Conservation (phyloP, 1,140 invertebrate genomes). For the Eufriesea mexicana region DNA sequence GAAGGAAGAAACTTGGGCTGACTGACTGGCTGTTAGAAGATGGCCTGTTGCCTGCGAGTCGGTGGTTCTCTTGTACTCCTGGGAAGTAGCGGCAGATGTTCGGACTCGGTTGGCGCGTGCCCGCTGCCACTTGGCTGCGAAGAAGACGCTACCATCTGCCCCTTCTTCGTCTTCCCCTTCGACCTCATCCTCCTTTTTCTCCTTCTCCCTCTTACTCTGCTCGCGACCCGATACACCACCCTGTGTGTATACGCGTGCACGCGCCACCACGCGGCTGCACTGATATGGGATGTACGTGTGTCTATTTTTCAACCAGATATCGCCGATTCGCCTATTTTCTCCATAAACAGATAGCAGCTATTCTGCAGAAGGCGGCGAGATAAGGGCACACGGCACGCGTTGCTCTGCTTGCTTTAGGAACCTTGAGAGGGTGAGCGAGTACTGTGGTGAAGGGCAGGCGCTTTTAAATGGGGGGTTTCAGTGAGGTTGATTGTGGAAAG, state of each 20-base stretch:
- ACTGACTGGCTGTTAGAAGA: constrained; percentile 56
- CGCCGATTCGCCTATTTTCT: neutral
- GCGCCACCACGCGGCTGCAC: constrained; percentile 51
- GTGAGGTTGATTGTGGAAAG: neutral
- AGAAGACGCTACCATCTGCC: constrained; percentile 80
- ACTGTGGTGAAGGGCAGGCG: no score
- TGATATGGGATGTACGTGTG: constrained; percentile 34
- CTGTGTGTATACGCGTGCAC: neutral
- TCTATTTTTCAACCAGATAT: constrained; percentile 31
- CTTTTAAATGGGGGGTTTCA: neutral
- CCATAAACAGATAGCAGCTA: neutral
- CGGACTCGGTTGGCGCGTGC: constrained; percentile 76
- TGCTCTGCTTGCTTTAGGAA: neutral
- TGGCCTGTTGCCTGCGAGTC: constrained; percentile 65
- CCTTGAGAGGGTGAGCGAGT: neutral
- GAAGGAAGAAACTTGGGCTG: constrained; percentile 44
- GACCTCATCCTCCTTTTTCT: constrained; percentile 18
- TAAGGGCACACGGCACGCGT: constrained; percentile 27
- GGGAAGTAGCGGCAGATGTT: constrained; percentile 78
- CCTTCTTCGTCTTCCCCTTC: constrained; percentile 69
- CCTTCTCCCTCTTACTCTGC: neutral
- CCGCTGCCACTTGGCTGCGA: constrained; percentile 82
- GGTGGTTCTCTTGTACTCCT: constrained; percentile 71
- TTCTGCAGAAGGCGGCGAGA: constrained; percentile 18
- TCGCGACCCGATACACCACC: neutral